Conservation (phyloP, 2,888 invertebrate genomes). For the Drosophila affinis region DNA sequence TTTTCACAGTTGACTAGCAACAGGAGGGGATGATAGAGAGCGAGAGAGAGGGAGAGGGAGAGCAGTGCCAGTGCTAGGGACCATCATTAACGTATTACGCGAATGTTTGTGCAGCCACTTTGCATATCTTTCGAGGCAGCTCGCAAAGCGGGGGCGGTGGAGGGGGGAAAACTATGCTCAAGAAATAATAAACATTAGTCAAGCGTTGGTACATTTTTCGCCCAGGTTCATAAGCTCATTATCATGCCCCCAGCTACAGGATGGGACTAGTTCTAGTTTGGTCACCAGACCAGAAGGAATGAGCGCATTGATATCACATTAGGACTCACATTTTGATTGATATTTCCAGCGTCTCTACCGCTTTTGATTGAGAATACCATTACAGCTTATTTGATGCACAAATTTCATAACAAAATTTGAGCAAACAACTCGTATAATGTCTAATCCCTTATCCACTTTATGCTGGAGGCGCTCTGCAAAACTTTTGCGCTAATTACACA, state of each 20-base stretch:
- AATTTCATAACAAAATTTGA: background rate
- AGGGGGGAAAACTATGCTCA: background rate
- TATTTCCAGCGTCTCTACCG: no score
- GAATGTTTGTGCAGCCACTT: constrained; percentile 69
- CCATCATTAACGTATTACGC: constrained; percentile 74
- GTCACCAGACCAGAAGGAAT: background rate
- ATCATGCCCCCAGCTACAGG: background rate
- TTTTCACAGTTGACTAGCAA: constrained; percentile 1
- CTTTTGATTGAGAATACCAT: no score
- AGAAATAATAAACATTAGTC: constrained; percentile 34
- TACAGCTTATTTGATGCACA: no score
- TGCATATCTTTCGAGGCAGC: constrained; percentile 46
- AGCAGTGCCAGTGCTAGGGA: constrained; percentile 10
- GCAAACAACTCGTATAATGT: background rate
- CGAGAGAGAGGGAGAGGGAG: background rate
- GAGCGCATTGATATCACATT: background rate
- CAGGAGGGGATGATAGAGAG: background rate
- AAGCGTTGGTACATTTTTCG: constrained; percentile 21
- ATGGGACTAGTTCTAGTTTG: no score
- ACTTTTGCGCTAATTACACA: constrained; percentile 62
- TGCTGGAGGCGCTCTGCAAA: constrained; percentile 16
- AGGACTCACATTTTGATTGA: background rate
- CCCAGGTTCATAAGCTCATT: constrained; percentile 28
- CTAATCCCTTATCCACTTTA: constrained; percentile 3
- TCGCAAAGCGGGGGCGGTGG: constrained; percentile 15